Base-by-base conservation (phyloP, 1,140 invertebrate species). In the Zaprionus tsacasi region DNA sequence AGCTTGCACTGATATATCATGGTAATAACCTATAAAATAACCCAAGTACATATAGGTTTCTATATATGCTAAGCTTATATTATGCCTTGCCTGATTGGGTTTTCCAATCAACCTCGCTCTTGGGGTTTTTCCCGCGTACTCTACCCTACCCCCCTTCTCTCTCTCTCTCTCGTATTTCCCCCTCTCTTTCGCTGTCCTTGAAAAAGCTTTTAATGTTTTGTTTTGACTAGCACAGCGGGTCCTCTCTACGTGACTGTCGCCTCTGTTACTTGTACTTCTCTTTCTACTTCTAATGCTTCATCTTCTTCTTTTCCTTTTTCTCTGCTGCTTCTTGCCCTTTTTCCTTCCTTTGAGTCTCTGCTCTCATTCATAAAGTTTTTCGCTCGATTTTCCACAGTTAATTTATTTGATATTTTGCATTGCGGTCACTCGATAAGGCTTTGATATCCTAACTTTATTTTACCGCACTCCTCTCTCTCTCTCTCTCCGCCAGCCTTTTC, bases 161-260 rank as follows among this genome's bases (percentile, higher is more conserved):
- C 13, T 43, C 0, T n/a, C 38, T 7, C 38, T 15, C n/a, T 15
- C 3, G 7, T 45, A 27, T 58, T 50, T 21, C 21, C 21, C 12
- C 21, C 33, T 30, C 27, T 17, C 30, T 12, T n/a, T 59, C 21
- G 33, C 15, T 61, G 56, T 73, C 70, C 56, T 59, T 72, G 63
- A 55, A 54, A 54, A 57, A 54, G 52, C 40, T 71, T 71, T 71
- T 36, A 71, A 71, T 71, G 69, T 36, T 57, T 71, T 65, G 61
- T 65, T 71, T 71, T 71, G 60, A 57, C 69, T 57, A 52, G 61
- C 40, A 25, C 17, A 43, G 7, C 17, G 15, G 15, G 27, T 30
- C 3, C 33, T 7, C n/a, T 45, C 40, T 45, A 45, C 40, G 40
- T 40, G 21, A 13, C 10, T 35, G 33, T 36, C 15, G 30, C 17